Evolutionary conservation across 2,888 invertebrate species (phyloP).

Genomic region (Scotopteryx bipunctaria): DNA sequence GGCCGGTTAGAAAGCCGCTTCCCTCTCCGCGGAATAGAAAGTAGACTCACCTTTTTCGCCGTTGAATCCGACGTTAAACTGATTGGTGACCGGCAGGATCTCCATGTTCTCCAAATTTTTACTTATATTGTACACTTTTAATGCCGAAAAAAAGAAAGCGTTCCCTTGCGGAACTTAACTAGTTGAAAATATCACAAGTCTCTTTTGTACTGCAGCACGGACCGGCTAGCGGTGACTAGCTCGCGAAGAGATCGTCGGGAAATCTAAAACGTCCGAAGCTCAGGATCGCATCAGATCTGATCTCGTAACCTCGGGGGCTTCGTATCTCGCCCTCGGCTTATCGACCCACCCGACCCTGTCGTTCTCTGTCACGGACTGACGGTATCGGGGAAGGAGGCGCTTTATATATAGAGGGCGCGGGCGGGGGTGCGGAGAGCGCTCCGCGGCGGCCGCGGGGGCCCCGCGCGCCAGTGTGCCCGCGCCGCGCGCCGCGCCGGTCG

Average conservation of each 20-base stretch:
- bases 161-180: conserved; percentile 77
- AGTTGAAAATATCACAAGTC: conserved; percentile 83
- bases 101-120: conserved; percentile 88
- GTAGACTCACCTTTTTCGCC: conserved; percentile 88
- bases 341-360: conserved; percentile 79
- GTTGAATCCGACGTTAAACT: conserved; percentile 89
- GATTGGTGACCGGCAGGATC: conserved; percentile 90
- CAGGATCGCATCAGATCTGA: conserved; percentile 81
- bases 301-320: conserved; percentile 81
- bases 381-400: conserved; percentile 64
- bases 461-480: conserved; percentile 73
- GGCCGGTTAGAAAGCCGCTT: conserved; percentile 75
- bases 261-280: conserved; percentile 69
- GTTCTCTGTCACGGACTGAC: conserved; percentile 80
- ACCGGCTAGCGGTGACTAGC: conserved; percentile 75
- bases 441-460: conserved; percentile 69
- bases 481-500: conserved; percentile 53
- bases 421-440: conserved; percentile 66
- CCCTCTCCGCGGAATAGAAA: conserved; percentile 71
- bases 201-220: conserved; percentile 79
- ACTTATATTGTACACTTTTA: conserved; percentile 83
- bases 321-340: conserved; percentile 75
- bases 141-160: conserved; percentile 68
- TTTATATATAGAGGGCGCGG: conserved; percentile 74
- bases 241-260: conserved; percentile 76